Evolutionary conservation across 2,113 vertebrate genomes (phyloP).

Genomic region (Otis tarda): DNA sequence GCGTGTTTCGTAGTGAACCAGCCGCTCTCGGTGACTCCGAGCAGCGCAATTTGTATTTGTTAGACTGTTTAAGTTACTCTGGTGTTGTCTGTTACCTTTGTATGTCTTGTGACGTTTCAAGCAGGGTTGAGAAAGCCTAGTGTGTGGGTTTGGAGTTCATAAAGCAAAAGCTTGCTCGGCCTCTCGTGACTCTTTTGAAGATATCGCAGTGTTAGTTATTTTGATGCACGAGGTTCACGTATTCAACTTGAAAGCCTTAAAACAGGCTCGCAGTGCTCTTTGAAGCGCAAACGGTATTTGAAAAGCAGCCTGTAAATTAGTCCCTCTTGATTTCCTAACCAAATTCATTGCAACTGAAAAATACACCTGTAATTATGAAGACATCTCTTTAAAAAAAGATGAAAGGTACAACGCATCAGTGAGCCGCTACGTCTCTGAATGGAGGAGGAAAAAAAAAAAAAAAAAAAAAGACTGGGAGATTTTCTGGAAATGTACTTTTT

Average conservation of each 20-base stretch:
- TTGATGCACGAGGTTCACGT: neutral
- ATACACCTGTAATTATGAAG: neutral
- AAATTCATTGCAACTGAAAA: neutral
- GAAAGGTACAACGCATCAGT: neutral
- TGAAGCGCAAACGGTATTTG: neutral
- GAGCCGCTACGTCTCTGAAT: neutral
- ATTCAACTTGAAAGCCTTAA: constrained; percentile 7
- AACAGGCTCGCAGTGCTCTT: neutral
- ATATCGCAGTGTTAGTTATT: neutral
- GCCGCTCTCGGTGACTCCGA: neutral
- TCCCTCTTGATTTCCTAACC: neutral
- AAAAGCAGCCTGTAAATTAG: neutral
- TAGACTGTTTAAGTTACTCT: neutral
- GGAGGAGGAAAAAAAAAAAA: too few species aligned
- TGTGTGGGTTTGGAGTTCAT: neutral
- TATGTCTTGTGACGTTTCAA: neutral
- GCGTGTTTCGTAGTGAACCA: neutral
- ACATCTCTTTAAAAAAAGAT: neutral
- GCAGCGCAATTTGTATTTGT: neutral
- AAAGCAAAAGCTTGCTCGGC: neutral
- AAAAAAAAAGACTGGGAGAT: neutral
- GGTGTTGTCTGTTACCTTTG: neutral
- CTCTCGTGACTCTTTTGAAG: neutral
- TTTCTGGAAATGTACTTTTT: neutral
- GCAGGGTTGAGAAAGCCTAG: neutral